Conservation (phyloP, 2,113 vertebrate species). For the Ammodytes marinus region DNA sequence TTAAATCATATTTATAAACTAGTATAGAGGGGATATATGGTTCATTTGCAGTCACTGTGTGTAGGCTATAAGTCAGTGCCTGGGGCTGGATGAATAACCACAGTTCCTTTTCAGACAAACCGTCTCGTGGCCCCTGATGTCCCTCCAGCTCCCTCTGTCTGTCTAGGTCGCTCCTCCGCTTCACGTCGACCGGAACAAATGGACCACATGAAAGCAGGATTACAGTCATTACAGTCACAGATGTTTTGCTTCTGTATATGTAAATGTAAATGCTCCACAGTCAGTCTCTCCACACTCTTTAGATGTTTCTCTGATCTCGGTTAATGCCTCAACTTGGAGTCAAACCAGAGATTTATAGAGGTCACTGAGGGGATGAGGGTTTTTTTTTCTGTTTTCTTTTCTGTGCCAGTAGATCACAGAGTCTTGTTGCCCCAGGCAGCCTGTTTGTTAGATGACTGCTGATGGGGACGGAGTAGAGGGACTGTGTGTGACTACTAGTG, state of each 20-base stretch:
- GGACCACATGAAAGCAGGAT: slow-evolving; percentile 35
- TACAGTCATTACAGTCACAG: not conserved
- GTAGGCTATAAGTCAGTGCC: not conserved
- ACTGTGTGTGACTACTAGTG: slow-evolving; percentile 33
- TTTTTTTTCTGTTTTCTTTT: not conserved
- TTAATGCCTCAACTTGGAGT: not conserved
- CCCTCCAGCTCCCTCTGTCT: not conserved
- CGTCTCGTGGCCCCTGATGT: slow-evolving; percentile 4
- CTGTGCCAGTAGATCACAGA: not conserved
- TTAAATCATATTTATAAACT: not conserved
- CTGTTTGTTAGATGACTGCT: slow-evolving; percentile 46
- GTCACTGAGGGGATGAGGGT: slow-evolving; percentile 26
- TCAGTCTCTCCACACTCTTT: slow-evolving; percentile 2
- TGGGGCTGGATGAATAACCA: slow-evolving; percentile 32
- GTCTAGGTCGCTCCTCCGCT: not conserved
- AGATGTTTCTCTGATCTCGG: slow-evolving; percentile 21
- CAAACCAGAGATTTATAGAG: slow-evolving; percentile 32
- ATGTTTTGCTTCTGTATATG: slow-evolving; percentile 8
- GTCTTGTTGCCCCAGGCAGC: slow-evolving; percentile 35
- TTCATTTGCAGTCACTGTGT: slow-evolving; percentile 14
- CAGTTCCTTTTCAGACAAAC: not conserved
- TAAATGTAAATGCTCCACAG: slow-evolving; percentile 4
- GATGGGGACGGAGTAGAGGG: slow-evolving; percentile 55
- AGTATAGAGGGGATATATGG: not conserved
- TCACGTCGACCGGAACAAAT: slow-evolving; percentile 39